Evolutionary conservation across 2,888 invertebrate species (phyloP), one percentile per base, ranked within the genome.

Genomic region (Leptopterna dolabrata): DNA sequence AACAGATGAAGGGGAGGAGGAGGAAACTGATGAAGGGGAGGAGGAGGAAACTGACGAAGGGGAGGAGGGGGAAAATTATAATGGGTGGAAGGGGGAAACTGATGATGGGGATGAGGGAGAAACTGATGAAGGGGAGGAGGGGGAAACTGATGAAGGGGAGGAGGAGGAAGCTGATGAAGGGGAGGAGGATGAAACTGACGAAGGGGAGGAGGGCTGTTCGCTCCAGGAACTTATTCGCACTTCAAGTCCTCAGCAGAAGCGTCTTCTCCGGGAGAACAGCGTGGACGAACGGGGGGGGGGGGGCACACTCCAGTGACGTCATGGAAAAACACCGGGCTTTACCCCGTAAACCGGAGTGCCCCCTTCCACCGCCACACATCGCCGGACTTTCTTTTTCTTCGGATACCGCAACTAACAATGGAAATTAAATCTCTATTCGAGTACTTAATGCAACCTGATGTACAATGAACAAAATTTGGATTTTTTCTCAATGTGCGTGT

Each of bases 311-410:
- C 87, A 24, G 82, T 87, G 87, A 87, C 87, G 87, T 87, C 87
- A 87, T 87, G 87, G 87, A 87, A 87, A 87, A 87, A 87, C 71
- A 87, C 87, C 47, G 86, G 80, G 76, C 86, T 80, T 85, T 30
- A 85, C 85, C 73, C 47, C 47, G 41, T 43, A n/a, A 73, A 55
- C 85, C 63, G 63, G 63, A 63, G 63, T 63, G 63, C 63, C 63
- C 85, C 85, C 85, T 43, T 41, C 36, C 41, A 27, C 70, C 71
- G 36, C 27, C 43, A 1, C n/a, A 36, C 55, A 16, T 24, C 47
- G 24, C 51, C 81, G 27, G 73, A 43, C 78, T 78, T 78, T 78
- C 78, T 78, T 78, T 78, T 78, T 78, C n/a, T n/a, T 78, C 45
- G 4, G 16, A 30, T 30, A 2, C 73, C 73, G 14, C 24, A 19